Conservation (phyloP, 2,113 vertebrate species). For the Indri indri region DNA sequence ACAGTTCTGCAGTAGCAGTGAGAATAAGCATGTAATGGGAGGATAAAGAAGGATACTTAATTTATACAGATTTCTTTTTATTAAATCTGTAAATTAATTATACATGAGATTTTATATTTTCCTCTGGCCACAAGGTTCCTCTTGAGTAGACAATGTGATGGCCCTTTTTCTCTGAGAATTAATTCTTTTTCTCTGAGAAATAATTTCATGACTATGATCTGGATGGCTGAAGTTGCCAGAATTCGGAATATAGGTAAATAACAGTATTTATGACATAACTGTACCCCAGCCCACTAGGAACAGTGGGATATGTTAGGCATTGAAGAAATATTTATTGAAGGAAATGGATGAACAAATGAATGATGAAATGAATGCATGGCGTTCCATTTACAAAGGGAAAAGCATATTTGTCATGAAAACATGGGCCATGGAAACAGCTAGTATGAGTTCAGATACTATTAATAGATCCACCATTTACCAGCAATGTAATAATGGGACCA, state of each 20-base stretch:
- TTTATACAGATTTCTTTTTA: neutral
- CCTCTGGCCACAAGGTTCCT: neutral
- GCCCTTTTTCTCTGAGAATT: neutral
- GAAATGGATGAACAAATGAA: neutral
- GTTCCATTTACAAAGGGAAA: neutral
- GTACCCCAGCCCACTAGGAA: neutral
- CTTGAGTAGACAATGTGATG: neutral
- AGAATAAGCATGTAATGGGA: rapidly evolving
- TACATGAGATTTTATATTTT: neutral
- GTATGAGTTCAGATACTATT: neutral
- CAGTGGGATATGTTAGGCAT: neutral
- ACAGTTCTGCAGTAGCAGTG: rapidly evolving
- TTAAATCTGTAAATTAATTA: neutral
- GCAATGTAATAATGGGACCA: rapidly evolving
- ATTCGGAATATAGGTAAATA: neutral
- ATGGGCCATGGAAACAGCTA: rapidly evolving
- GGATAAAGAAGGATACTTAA: too few species aligned
- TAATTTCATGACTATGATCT: too few species aligned
- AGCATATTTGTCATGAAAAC: neutral
- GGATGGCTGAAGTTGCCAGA: neutral
- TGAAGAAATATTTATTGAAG: neutral
- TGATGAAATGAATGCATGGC: neutral
- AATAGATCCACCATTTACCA: neutral
- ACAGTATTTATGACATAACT: neutral
- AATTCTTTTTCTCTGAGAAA: neutral